Evolutionary conservation across 1,140 invertebrate species (phyloP).

Genomic region (Penaeus japonicus): DNA sequence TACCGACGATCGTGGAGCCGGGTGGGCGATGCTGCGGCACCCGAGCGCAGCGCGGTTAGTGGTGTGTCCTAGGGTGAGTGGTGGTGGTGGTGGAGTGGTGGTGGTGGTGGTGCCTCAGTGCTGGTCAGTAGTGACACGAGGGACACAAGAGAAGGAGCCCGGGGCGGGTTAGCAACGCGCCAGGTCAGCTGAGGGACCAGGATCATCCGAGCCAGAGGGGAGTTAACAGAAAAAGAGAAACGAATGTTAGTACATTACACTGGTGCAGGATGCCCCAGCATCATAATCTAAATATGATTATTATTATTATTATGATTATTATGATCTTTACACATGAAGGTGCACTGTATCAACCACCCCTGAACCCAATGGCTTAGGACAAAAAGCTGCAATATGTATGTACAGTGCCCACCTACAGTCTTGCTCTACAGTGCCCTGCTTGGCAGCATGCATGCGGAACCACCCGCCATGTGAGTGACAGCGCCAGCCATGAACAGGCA

Average conservation of each 20-base stretch:
- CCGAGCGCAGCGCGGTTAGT: constrained; percentile 53
- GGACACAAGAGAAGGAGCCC: constrained; percentile 58
- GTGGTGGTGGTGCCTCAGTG: constrained; percentile 57
- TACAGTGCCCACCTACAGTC: constrained; percentile 52
- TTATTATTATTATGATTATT: constrained; percentile 44
- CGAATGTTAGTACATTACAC: constrained; percentile 57
- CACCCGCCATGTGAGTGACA: constrained; percentile 52
- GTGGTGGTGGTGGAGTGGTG: constrained; percentile 46
- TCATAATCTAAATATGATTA: constrained; percentile 48
- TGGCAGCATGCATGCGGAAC: constrained; percentile 55
- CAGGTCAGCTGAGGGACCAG: constrained; percentile 57
- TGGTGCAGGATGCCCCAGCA: constrained; percentile 56
- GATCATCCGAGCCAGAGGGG: constrained; percentile 57
- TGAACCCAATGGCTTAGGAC: constrained; percentile 51
- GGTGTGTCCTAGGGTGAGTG: constrained; percentile 55
- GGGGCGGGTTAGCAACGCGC: constrained; percentile 57
- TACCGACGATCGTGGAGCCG: constrained; percentile 46
- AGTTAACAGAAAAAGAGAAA: constrained; percentile 58
- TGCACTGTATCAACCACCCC: constrained; percentile 50
- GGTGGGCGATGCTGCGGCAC: constrained; percentile 45
- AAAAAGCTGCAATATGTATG: constrained; percentile 50
- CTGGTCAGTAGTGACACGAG: constrained; percentile 58
- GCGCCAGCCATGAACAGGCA: constrained; percentile 51
- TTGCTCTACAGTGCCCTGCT: constrained; percentile 51
- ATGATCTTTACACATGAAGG: constrained; percentile 52